Percentiles rank a stretch among this genome's conserved stretches.
Evolutionary conservation across 2,797 vertebrate species (phyloP).

Genomic region (Schizothorax lantsangensis): DNA sequence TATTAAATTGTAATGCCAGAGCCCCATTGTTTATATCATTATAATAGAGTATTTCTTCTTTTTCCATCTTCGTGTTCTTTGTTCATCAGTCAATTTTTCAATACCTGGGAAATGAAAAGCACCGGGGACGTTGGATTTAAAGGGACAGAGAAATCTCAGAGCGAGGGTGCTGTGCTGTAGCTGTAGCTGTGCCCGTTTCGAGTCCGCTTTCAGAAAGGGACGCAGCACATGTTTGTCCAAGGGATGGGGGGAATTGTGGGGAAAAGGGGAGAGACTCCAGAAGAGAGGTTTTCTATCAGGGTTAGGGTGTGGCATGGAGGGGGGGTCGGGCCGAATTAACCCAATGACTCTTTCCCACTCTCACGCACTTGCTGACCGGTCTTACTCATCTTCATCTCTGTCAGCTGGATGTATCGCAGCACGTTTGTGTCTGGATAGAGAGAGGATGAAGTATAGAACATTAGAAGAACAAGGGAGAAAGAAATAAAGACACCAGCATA

Average conservation of each 20-base stretch:
- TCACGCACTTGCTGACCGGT: constrained; percentile 83
- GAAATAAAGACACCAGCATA: not conserved
- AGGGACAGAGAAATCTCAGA: constrained; percentile 56
- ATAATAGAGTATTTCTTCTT: constrained; percentile 67
- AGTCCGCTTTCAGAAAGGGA: constrained; percentile 39
- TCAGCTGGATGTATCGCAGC: constrained; percentile 93
- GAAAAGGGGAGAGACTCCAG: constrained; percentile 45
- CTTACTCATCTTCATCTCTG: constrained; percentile 93
- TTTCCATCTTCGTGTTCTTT: constrained; percentile 59
- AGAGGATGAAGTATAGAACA: not conserved
- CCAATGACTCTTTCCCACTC: constrained; percentile 80
- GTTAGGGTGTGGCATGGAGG: constrained; percentile 50
- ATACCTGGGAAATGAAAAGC: constrained; percentile 70
- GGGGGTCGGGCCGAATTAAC: constrained; percentile 65
- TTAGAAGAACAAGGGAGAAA: constrained; percentile 30
- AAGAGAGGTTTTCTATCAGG: constrained; percentile 59
- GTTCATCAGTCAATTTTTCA: constrained; percentile 63
- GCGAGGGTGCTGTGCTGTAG: constrained; percentile 37
- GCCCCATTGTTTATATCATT: constrained; percentile 64
- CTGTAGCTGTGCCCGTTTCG: constrained; percentile 41
- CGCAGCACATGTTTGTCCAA: constrained; percentile 59
- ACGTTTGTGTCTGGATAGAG: constrained; percentile 89
- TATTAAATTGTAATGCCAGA: constrained; percentile 46
- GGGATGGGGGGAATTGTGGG: constrained; percentile 55
- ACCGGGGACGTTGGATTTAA: constrained; percentile 70